These are phyloP conservation scores for Diarsia rubi DNA, from an alignment of 2,888 invertebrate genomes.

Conservation along the genomic window DNA sequence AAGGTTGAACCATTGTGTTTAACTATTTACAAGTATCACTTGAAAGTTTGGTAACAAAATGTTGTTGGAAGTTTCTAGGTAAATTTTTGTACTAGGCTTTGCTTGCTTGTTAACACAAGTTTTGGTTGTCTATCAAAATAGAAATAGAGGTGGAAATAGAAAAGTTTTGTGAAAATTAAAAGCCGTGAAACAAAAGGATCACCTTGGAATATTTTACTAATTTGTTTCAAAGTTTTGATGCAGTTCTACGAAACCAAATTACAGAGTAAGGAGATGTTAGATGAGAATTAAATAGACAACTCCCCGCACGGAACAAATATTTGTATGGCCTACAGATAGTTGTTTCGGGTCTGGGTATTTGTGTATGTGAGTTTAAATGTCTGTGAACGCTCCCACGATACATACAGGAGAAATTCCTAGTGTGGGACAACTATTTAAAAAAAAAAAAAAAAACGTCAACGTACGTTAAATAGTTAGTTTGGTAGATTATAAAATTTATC, in stretches of 20 bases:
- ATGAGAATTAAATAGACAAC: background rate
- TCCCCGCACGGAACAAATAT: too few species aligned
- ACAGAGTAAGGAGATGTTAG: background rate
- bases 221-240: background rate
- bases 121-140: background rate
- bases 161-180: background rate
- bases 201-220: background rate
- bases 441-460: too few species aligned
- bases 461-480: too few species aligned
- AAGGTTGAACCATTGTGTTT: conserved; percentile 36
- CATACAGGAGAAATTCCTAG: too few species aligned
- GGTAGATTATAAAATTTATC: background rate
- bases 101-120: conserved; percentile 1
- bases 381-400: too few species aligned
- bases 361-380: too few species aligned
- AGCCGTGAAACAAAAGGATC: background rate
- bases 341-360: too few species aligned
- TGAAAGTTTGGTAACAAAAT: conserved; percentile 40
- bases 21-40: conserved; percentile 55
- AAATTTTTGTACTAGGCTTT: conserved; percentile 16
- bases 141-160: too few species aligned
- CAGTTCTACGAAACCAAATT: background rate
- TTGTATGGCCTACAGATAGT: too few species aligned
- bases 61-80: conserved; percentile 45
- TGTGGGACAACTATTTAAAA: too few species aligned